phyloP scores from a whole-genome alignment of 1,140 invertebrate genomes.

The Papilio helenus region DNA sequence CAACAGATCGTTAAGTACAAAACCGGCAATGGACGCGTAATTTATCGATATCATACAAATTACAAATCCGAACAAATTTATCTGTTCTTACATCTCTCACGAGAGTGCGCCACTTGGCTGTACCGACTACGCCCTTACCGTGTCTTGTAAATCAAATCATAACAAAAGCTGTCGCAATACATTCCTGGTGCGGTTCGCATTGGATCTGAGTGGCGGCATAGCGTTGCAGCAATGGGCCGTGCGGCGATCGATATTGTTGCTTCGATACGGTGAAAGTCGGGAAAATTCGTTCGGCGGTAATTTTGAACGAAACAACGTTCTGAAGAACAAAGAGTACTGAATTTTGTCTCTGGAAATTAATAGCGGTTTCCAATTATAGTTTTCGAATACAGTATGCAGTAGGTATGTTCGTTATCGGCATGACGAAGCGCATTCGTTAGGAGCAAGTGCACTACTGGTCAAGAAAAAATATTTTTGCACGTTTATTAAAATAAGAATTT shows the following conservation, averaged over 20 bases:
- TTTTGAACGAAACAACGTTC: slow-evolving; percentile 55
- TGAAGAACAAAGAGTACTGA: slow-evolving; percentile 26
- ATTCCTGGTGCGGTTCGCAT: slow-evolving; percentile 56
- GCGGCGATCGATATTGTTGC: slow-evolving; percentile 69
- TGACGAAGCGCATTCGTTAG: slow-evolving; percentile 57
- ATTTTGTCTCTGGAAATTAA: slow-evolving; percentile 21
- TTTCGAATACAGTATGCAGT: background rate
- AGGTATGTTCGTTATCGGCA: slow-evolving; percentile 45
- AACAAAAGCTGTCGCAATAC: slow-evolving; percentile 62
- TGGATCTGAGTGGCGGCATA: slow-evolving; percentile 37
- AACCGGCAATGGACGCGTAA: slow-evolving; percentile 41
- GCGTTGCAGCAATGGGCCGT: slow-evolving; percentile 66
- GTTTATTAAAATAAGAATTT: slow-evolving; percentile 7
- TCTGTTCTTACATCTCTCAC: slow-evolving; percentile 77
- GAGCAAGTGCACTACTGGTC: slow-evolving; percentile 46
- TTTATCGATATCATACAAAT: slow-evolving; percentile 1
- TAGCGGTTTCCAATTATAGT: slow-evolving; percentile 9
- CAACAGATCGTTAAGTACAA: background rate
- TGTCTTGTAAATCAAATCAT: slow-evolving; percentile 63
- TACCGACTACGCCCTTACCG: slow-evolving; percentile 70
- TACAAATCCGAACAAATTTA: slow-evolving; percentile 57
- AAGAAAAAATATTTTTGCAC: slow-evolving; percentile 42
- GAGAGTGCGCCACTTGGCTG: slow-evolving; percentile 79
- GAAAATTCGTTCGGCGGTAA: slow-evolving; percentile 70
- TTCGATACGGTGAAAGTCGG: slow-evolving; percentile 53